phyloP scores from a whole-genome alignment of 1,140 invertebrate species.

The Augochlora pura region DNA sequence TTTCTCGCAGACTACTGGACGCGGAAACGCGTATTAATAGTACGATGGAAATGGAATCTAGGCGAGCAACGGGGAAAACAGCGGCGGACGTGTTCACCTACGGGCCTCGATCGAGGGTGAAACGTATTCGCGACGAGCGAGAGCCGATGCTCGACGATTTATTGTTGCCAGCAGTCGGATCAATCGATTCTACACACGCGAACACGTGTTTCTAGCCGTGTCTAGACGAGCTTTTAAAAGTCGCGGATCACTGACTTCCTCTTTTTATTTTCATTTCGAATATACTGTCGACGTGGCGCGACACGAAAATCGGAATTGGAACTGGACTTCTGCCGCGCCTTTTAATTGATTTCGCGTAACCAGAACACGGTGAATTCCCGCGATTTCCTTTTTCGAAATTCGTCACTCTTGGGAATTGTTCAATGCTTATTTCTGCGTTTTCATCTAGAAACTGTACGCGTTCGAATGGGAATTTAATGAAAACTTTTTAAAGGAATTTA shows the following conservation, averaged over 20 bases:
- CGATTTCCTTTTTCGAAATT: too few species aligned
- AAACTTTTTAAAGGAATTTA: too few species aligned
- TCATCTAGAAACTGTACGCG: too few species aligned
- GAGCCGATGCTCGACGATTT: slow-evolving; percentile 10
- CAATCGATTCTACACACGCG: neutral
- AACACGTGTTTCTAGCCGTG: neutral
- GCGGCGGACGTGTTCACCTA: slow-evolving; percentile 1
- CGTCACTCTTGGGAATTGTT: too few species aligned
- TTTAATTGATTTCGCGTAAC: neutral
- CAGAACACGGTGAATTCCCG: too few species aligned
- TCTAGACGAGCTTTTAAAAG: neutral
- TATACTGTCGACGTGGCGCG: neutral
- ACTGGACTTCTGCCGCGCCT: neutral
- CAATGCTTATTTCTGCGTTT: too few species aligned
- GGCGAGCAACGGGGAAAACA: slow-evolving; percentile 47
- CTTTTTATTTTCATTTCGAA: neutral
- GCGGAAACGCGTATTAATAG: slow-evolving; percentile 74
- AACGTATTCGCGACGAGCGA: neutral
- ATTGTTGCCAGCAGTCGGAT: neutral
- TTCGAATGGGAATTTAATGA: too few species aligned
- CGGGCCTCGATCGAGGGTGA: neutral
- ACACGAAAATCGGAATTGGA: neutral
- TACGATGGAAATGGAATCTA: slow-evolving; percentile 58
- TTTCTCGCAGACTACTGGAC: slow-evolving; percentile 57
- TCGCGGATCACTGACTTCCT: neutral